Evolutionary conservation across 2,113 vertebrate genomes (phyloP).

Genomic region (Coptodon bakossiorum): DNA sequence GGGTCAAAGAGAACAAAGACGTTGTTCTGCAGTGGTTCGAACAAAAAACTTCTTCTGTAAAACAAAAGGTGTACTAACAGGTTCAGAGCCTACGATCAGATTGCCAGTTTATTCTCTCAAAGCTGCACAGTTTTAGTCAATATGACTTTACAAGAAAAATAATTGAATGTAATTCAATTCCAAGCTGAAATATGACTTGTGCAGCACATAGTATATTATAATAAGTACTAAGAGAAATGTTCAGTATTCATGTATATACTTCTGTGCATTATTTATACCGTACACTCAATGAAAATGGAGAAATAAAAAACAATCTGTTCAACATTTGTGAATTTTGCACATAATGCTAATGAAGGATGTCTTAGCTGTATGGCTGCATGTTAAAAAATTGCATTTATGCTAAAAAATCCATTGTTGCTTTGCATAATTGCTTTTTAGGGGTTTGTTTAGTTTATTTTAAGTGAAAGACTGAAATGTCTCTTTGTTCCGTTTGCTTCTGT

Average conservation of each 20-base stretch:
- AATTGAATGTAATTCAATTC: neutral
- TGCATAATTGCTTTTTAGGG: neutral
- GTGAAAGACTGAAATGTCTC: neutral
- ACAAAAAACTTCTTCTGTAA: neutral
- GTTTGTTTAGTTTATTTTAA: neutral
- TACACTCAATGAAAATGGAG: neutral
- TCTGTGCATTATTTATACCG: slow-evolving; percentile 7
- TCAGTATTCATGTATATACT: neutral
- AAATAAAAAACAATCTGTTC: neutral
- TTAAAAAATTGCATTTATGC: neutral
- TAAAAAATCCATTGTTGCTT: neutral
- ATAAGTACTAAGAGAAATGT: neutral
- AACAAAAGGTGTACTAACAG: neutral
- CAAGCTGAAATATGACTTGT: neutral
- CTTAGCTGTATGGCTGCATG: neutral
- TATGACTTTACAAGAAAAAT: neutral
- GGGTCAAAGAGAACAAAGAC: slow-evolving; percentile 77
- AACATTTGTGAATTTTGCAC: neutral
- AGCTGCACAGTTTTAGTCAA: neutral
- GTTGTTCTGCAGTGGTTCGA: slow-evolving; percentile 74
- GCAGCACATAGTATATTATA: neutral
- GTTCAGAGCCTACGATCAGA: neutral
- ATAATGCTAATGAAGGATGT: neutral
- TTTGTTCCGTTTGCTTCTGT: neutral
- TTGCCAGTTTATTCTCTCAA: too few species aligned